Percentiles rank a stretch among this genome's conserved stretches.
These are phyloP conservation scores for Sinosuthora webbiana DNA, from an alignment of 2,113 vertebrate species.

Conservation along the genomic window DNA sequence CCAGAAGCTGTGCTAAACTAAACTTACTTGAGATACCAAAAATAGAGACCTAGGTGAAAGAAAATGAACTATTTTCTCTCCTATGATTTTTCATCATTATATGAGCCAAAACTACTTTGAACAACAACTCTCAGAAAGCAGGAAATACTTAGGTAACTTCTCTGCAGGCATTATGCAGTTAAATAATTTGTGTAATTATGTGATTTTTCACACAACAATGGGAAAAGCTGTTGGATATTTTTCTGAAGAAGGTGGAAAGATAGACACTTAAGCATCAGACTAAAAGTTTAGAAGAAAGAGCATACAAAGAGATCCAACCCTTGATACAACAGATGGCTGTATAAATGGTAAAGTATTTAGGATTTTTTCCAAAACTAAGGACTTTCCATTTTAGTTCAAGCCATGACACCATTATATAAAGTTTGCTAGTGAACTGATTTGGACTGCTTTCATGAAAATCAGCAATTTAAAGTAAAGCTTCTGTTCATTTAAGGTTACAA, in stretches of 20 bases:
- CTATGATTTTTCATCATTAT: background rate
- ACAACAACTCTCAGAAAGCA: background rate
- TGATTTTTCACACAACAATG: background rate
- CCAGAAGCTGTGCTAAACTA: background rate
- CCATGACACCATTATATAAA: background rate
- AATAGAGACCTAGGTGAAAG: background rate
- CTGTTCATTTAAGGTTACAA: conserved; percentile 35
- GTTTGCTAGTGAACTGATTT: background rate
- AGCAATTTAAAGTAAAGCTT: conserved; percentile 5
- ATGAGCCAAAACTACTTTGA: background rate
- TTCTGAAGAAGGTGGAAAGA: background rate
- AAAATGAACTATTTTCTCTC: background rate
- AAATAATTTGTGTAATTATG: background rate
- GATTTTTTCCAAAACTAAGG: background rate
- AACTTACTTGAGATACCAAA: background rate
- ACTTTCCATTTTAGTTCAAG: background rate
- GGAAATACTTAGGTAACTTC: background rate
- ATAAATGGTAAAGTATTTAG: background rate
- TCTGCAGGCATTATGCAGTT: background rate
- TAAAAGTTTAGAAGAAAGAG: background rate
- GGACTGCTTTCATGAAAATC: background rate
- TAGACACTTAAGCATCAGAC: background rate
- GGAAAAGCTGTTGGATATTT: background rate
- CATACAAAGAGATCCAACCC: background rate
- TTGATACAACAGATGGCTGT: background rate